phyloP scores from a whole-genome alignment of 1,140 invertebrate genomes.

The Macrobrachium nipponense region DNA sequence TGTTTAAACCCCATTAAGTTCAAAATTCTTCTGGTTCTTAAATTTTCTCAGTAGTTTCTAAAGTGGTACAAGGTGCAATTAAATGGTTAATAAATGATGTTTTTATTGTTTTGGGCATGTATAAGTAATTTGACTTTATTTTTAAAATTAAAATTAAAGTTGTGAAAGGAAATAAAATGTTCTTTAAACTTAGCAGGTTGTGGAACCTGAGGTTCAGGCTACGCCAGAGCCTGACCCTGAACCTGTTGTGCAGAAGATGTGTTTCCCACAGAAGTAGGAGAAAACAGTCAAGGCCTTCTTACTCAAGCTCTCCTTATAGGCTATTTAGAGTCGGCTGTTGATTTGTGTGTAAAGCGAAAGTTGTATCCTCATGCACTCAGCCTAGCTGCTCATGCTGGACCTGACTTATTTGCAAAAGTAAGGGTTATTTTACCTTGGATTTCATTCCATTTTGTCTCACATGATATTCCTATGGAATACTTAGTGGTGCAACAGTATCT shows the following conservation, averaged over 20 bases:
- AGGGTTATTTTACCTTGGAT: background rate
- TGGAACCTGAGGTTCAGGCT: constrained; percentile 2
- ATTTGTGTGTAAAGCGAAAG: constrained; percentile 84
- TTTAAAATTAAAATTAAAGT: no score
- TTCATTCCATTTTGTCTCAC: background rate
- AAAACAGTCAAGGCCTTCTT: constrained; percentile 72
- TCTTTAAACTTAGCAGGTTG: background rate
- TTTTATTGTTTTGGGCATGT: no score
- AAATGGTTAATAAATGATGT: no score
- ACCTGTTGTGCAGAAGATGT: constrained; percentile 71
- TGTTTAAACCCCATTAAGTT: background rate
- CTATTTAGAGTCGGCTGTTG: constrained; percentile 89
- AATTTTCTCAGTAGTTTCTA: no score
- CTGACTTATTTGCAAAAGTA: constrained; percentile 76
- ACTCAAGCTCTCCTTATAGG: constrained; percentile 89
- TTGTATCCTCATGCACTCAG: constrained; percentile 88
- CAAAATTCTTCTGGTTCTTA: background rate
- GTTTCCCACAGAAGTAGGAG: constrained; percentile 63
- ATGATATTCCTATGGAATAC: background rate
- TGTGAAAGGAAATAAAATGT: background rate
- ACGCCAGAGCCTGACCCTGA: constrained; percentile 51
- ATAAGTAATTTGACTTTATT: no score
- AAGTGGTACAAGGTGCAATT: no score
- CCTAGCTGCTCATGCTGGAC: constrained; percentile 82
- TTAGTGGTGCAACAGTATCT: no score